A percentile compares a stretch with the other conserved stretches of the same genome.
phyloP scores from a whole-genome alignment of 2,113 vertebrate species.

The Rattus rattus region DNA sequence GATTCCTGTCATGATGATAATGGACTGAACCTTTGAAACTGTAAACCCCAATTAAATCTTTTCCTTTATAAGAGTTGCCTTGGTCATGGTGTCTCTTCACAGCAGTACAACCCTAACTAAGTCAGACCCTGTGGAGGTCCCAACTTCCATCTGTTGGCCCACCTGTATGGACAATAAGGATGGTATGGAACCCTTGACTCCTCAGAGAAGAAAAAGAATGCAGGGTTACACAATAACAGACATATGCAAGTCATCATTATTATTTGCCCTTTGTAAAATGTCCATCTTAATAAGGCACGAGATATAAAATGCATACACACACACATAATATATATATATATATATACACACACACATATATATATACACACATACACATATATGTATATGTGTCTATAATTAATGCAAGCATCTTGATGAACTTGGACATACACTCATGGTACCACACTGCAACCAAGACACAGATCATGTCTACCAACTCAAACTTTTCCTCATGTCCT shows the following conservation, averaged over 20 bases:
- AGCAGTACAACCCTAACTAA: too few relatives aligned
- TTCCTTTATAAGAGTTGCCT: too few relatives aligned
- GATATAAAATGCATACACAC: background rate
- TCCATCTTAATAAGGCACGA: background rate
- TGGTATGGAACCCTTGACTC: background rate
- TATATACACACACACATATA: background rate
- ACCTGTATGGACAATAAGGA: background rate
- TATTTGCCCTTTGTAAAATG: background rate
- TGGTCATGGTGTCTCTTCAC: too few relatives aligned
- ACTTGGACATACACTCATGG: background rate
- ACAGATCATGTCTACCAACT: background rate
- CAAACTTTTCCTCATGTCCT: background rate
- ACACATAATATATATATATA: too few relatives aligned
- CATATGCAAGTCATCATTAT: background rate
- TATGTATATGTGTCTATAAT: background rate
- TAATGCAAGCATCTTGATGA: background rate
- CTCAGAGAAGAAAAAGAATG: background rate
- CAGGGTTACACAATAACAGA: background rate
- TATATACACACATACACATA: rapidly evolving
- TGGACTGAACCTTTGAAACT: too few relatives aligned
- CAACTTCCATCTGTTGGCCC: background rate
- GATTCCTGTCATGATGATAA: too few relatives aligned
- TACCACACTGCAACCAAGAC: too few relatives aligned
- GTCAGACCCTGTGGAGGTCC: background rate
- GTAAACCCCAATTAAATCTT: too few relatives aligned